Evolutionary conservation across 2,888 invertebrate genomes (phyloP).

Genomic region (Rhorus exstirpatorius): DNA sequence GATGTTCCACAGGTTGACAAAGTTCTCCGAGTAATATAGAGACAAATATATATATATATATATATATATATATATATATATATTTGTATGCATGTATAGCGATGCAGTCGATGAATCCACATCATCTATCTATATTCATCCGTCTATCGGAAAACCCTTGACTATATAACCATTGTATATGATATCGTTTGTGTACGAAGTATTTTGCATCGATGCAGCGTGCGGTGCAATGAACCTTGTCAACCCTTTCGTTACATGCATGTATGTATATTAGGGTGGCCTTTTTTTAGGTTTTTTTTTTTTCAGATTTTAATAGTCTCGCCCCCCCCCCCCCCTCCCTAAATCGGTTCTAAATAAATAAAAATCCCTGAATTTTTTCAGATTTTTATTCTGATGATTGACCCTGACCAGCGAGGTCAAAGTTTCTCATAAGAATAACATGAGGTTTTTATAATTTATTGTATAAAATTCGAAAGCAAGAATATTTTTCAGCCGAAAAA

Average conservation of each 20-base stretch:
- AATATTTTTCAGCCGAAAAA: too few species aligned
- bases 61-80: slow-evolving; percentile 33
- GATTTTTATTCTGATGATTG: too few species aligned
- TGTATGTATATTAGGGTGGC: too few species aligned
- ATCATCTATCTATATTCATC: slow-evolving; percentile 53
- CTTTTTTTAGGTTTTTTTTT: too few species aligned
- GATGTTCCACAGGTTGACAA: slow-evolving; percentile 69
- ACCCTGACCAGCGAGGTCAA: too few species aligned
- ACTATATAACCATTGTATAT: slow-evolving; percentile 15
- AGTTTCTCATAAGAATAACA: too few species aligned
- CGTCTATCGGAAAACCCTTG: slow-evolving; percentile 60
- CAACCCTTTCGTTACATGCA: slow-evolving; percentile 9
- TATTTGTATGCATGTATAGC: slow-evolving; percentile 32
- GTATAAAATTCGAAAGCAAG: too few species aligned
- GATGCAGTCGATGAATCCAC: slow-evolving; percentile 63
- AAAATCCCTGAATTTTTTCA: too few species aligned
- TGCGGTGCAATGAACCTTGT: slow-evolving; percentile 56
- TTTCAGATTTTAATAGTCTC: too few species aligned
- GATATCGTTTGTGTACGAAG: slow-evolving; percentile 1
- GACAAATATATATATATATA: slow-evolving; percentile 28
- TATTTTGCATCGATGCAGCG: slow-evolving; percentile 18
- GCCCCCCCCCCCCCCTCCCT: too few species aligned
- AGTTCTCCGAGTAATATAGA: slow-evolving; percentile 51
- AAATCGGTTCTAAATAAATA: too few species aligned
- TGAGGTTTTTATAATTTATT: too few species aligned